These are phyloP conservation scores for Micronycteris hirsuta DNA, from an alignment of 2,113 vertebrate species.

Conservation along the genomic window DNA sequence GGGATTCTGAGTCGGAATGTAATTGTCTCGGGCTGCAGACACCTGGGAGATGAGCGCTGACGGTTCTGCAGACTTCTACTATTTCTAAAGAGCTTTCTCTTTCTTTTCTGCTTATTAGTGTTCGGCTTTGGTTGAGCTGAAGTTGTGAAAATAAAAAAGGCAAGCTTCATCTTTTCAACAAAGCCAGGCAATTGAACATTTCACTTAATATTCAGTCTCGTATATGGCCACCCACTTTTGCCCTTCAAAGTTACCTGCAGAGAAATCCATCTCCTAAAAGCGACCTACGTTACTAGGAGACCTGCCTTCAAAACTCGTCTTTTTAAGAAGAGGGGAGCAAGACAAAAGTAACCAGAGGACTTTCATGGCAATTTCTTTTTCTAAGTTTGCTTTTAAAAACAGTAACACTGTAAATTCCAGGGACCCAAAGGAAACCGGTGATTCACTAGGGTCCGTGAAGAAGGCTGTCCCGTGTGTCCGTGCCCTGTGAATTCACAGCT, in stretches of 20 bases:
- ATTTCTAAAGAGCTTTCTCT: conserved; percentile 6
- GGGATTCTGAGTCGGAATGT: not conserved
- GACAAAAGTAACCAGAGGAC: not conserved
- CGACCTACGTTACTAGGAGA: not conserved
- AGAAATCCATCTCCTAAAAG: conserved; percentile 1
- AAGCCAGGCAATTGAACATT: not conserved
- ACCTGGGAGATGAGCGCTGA: not conserved
- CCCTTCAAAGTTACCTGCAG: not conserved
- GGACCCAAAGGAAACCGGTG: not conserved
- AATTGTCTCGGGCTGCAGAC: conserved; percentile 6
- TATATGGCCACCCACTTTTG: not conserved
- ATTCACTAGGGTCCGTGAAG: not conserved
- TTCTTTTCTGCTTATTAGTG: conserved; percentile 3
- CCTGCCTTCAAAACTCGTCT: not conserved
- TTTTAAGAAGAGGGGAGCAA: not conserved
- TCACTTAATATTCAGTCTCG: not conserved
- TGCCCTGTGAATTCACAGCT: not conserved
- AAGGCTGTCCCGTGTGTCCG: fast-evolving
- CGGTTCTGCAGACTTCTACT: not conserved
- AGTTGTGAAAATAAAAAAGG: conserved; percentile 38
- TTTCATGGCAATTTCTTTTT: not conserved
- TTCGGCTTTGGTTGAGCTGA: not conserved
- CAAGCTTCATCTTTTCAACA: conserved; percentile 28
- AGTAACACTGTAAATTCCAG: conserved; percentile 32
- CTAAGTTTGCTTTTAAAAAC: conserved; percentile 49